Evolutionary conservation across 2,113 vertebrate species (phyloP).

Genomic region (Promerops cafer): DNA sequence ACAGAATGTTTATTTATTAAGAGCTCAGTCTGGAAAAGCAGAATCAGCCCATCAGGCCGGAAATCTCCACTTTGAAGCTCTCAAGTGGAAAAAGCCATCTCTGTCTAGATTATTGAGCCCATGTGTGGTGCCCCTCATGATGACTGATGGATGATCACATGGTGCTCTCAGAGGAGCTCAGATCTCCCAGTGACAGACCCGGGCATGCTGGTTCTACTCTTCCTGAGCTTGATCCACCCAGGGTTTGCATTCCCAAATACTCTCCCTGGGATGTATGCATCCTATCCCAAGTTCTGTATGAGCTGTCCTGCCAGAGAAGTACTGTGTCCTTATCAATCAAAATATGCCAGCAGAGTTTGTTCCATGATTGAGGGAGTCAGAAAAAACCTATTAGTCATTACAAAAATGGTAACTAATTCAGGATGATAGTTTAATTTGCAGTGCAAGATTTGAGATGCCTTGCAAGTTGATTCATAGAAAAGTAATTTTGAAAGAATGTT

Average conservation of each 20-base stretch:
- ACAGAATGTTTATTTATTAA: not conserved
- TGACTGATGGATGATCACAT: not conserved
- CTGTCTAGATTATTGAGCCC: not conserved
- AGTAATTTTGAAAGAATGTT: not conserved
- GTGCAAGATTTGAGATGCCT: not conserved
- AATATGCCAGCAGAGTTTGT: not conserved
- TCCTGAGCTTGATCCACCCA: not conserved
- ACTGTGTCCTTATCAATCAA: not conserved
- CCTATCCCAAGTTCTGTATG: not conserved
- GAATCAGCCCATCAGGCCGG: not conserved
- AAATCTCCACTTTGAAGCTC: not conserved
- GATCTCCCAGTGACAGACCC: accelerated
- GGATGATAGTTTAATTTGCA: not conserved
- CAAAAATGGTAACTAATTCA: not conserved
- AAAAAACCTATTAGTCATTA: not conserved
- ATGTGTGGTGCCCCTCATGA: not conserved
- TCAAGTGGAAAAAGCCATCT: not conserved
- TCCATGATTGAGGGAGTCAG: not conserved
- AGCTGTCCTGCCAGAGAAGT: not conserved
- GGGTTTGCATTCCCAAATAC: not conserved
- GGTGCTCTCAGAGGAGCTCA: not conserved
- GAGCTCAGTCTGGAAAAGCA: not conserved
- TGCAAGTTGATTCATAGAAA: not conserved
- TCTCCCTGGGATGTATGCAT: not conserved
- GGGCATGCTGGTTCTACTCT: not conserved